These are phyloP conservation scores for Danio tinwini DNA, from an alignment of 2,797 vertebrate species.

Conservation along the genomic window DNA sequence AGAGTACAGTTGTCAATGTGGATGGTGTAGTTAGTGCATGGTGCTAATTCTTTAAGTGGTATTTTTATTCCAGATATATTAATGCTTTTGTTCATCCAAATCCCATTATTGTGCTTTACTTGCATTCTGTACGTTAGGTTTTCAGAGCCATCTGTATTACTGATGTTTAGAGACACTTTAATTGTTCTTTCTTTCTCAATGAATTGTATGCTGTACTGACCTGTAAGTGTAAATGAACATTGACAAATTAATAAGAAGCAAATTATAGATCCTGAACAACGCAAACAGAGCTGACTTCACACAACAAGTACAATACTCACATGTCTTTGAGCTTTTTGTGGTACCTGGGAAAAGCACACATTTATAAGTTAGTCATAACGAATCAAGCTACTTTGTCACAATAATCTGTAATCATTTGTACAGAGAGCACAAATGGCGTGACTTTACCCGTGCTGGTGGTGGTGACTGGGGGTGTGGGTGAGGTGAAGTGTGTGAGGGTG, in stretches of 20 bases:
- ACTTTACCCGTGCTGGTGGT: neutral
- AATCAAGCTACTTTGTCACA: neutral
- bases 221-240: neutral
- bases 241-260: neutral
- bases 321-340: fast-evolving
- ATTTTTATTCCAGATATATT: too few species aligned
- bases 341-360: neutral
- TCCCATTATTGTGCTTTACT: too few species aligned
- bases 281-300: neutral
- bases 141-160: too few species aligned
- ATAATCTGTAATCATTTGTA: neutral
- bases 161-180: too few species aligned
- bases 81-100: fast-evolving
- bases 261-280: neutral
- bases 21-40: slow-evolving; percentile 5
- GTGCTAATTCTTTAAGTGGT: neutral
- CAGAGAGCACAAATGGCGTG: neutral
- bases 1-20: neutral
- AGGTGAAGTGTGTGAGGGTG: neutral
- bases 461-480: neutral
- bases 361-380: neutral
- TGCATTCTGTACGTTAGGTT: too few species aligned
- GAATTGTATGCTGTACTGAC: neutral
- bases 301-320: neutral
- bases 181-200: neutral